Base-by-base conservation (phyloP, 2,888 invertebrate species). In the Liopterus haemorrhoidalis region DNA sequence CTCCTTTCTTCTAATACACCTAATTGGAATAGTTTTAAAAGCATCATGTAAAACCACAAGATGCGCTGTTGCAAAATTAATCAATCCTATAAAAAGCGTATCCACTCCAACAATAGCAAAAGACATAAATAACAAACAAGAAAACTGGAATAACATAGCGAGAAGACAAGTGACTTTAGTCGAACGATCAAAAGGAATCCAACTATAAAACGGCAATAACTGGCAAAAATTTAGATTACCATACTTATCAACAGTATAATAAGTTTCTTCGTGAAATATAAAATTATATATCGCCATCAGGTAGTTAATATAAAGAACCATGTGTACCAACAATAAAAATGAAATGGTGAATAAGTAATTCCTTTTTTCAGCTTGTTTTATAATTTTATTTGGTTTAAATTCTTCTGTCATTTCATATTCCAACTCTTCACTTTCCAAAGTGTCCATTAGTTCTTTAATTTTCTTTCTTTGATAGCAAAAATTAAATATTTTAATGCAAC, bases 41-140 rank as follows among this genome's bases (percentile, higher is more conserved):
- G 64, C 64, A 11, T 61, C 64, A 52, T 64, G 63, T 14, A 65
- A 54, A 21, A 65, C 57, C 6, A 53, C 49, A 35, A 66, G 53
- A 52, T 65, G 60, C 12, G 57, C 58, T 2, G 57, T 61, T 20
- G 61, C 55, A 38, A 59, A 60, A 49, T 65, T 66, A 56, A 66
- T 59, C 5, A 64, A 57, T 46, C 64, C 63, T 60, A 64, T 63
- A 46, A 63, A 63, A 16, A 64, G 41, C 2, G 59, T 57, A 45
- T 64, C 64, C 52, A 63, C 59, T 6, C 62, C 63, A 16, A 62
- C 58, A 35, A 65, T 59, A 38, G 60, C 62, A 40, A 55, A 61
- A 3, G 60, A 60, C 36, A 62, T 62, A 12, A 61, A 61, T 49
- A 58, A 61, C 59, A 62, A 61, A 2, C 63, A 59, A 14, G 54